Evolutionary conservation across 1,140 invertebrate species (phyloP), one percentile per base, ranked within the genome.

Genomic region (Philaenus spumarius): DNA sequence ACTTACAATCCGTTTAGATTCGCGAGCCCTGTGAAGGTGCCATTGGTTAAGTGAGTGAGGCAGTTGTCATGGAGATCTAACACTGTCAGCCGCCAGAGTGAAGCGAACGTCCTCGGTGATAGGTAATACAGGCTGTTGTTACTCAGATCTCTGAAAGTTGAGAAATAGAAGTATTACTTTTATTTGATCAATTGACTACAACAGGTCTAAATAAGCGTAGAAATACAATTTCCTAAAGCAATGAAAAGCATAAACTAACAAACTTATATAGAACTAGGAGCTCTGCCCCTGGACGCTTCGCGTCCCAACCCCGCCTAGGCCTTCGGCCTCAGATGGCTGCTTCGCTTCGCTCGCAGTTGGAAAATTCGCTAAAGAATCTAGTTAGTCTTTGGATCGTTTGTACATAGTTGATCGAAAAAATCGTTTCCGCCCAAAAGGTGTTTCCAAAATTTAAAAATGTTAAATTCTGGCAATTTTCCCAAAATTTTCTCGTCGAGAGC

Each of bases 51-150:
- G 14, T 47, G 30, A 1, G 60, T 62, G 12, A 75, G 67, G 4
- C 50, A 7, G 56, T 76, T 75, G 42, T 72, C 61, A 35, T 67
- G 65, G 7, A 75, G 63, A 64, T 74, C 68, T 14, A 75, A 60
- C 11, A 70, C 66, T 39, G 62, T 59, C 1, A 75, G 64, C 35
- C 67, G 62, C 69, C 71, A 72, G 5, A 75, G 62, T 12, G 62
- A 61, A 1, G 61, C 59, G 58, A 75, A 75, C 50, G 64, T 56
- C 14, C 53, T 60, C 5, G 69, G 68, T n/a, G 63, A 59, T 17
- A 73, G 45, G 11, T 46, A 15, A 14, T 58, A 46, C 19, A 75
- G 65, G 15, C 64, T 66, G 55, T 75, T 74, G 58, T 73, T 69
- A 47, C 63, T 70, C 26, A 75, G 57, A 39, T 68, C 67, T 24